A percentile compares a stretch with the other conserved stretches of the same genome.
Evolutionary conservation across 1,140 invertebrate genomes (phyloP).

Genomic region (Rhagoletis zephyria): DNA sequence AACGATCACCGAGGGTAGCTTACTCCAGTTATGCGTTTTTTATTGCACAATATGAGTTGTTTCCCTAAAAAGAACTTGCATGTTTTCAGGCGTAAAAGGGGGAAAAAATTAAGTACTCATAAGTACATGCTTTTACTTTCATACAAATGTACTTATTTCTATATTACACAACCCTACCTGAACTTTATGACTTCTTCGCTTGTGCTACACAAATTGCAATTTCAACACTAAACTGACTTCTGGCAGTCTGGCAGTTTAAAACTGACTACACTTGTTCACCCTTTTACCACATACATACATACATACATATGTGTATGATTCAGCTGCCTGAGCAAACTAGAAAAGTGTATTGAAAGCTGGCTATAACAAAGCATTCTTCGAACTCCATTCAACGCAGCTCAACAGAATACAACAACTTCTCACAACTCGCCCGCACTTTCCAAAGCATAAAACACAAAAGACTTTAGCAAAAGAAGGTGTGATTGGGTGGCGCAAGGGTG

Average conservation of each 20-base stretch:
- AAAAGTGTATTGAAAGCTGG: neutral
- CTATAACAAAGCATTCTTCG: conserved; percentile 26
- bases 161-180: neutral
- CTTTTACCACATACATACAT: neutral
- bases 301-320: no score
- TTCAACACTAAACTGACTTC: conserved; percentile 12
- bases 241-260: neutral
- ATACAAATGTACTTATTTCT: no score
- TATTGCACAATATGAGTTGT: no score
- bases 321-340: neutral
- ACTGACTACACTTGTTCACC: conserved; percentile 22
- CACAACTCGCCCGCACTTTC: neutral
- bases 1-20: no score
- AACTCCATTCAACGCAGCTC: neutral
- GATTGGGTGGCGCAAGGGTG: neutral
- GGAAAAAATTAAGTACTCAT: no score
- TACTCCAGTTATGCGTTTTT: no score
- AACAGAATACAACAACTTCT: neutral
- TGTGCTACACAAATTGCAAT: neutral
- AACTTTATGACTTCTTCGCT: neutral
- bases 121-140: no score
- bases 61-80: no score
- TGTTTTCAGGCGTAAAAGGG: no score
- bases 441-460: neutral
- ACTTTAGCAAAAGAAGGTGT: neutral